A percentile compares a stretch with the other conserved stretches of the same genome.
These are phyloP conservation scores for Polydrusus pterygomalis DNA, from an alignment of 2,888 invertebrate species.

Conservation along the genomic window DNA sequence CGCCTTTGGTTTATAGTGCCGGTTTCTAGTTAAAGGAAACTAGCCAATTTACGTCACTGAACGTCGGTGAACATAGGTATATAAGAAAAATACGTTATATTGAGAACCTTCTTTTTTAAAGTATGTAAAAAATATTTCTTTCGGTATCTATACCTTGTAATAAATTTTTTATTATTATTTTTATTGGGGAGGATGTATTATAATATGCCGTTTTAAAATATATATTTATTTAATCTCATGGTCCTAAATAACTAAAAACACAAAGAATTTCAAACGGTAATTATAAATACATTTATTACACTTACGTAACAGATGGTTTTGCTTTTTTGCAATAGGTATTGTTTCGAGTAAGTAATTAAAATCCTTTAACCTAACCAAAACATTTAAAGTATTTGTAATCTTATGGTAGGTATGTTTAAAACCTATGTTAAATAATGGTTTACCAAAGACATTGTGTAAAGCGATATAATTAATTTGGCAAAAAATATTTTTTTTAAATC, in stretches of 20 bases:
- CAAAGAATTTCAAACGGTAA: background rate
- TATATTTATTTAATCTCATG: background rate
- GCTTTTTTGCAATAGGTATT: conserved; percentile 5
- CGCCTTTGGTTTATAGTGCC: too few species aligned
- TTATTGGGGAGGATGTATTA: too few species aligned
- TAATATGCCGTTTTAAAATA: too few species aligned
- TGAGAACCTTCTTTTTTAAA: too few species aligned
- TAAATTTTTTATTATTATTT: too few species aligned
- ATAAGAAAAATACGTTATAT: too few species aligned
- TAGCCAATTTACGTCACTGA: too few species aligned
- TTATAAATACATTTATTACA: conserved; percentile 12
- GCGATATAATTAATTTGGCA: background rate
- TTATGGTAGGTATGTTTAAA: background rate
- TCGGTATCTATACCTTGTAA: too few species aligned
- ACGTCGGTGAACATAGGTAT: too few species aligned
- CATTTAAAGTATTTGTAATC: background rate
- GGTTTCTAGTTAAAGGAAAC: too few species aligned
- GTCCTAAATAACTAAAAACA: background rate
- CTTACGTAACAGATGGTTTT: background rate
- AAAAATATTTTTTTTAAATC: too few species aligned
- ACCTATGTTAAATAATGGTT: background rate
- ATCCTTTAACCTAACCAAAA: background rate
- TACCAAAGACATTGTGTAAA: background rate
- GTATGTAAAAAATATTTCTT: too few species aligned
- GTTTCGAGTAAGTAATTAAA: background rate